A percentile compares a stretch with the other conserved stretches of the same genome.
Conservation (phyloP, 1,140 invertebrate species). For the Heterodera carotae region DNA sequence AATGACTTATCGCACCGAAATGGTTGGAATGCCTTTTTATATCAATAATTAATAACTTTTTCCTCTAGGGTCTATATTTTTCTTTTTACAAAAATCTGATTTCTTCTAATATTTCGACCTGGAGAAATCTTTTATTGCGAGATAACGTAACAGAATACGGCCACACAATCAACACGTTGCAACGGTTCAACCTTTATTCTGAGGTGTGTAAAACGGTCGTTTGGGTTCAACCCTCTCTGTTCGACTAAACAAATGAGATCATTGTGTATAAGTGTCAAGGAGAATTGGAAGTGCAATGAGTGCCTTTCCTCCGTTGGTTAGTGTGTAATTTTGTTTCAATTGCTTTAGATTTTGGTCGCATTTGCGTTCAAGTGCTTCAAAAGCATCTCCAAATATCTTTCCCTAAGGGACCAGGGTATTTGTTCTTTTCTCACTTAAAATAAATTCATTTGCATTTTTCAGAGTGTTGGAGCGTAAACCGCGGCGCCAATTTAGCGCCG, state of each 20-base stretch:
- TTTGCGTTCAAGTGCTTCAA: slow-evolving; percentile 70
- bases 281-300: too few relatives aligned
- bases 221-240: too few relatives aligned
- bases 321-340: slow-evolving; percentile 15
- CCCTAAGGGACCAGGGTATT: slow-evolving; percentile 58
- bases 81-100: slow-evolving; percentile 82
- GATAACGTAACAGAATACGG: slow-evolving; percentile 81
- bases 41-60: not conserved
- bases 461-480: slow-evolving; percentile 72
- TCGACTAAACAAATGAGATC: too few relatives aligned
- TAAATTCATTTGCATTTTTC: slow-evolving; percentile 1
- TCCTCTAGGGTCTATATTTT: slow-evolving; percentile 84
- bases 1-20: slow-evolving; percentile 70
- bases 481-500: slow-evolving; percentile 72
- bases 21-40: slow-evolving; percentile 63
- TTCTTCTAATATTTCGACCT: slow-evolving; percentile 72
- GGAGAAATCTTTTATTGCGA: slow-evolving; percentile 73
- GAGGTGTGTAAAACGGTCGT: slow-evolving; percentile 76
- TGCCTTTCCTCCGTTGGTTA: slow-evolving; percentile 13
- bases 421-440: not conserved
- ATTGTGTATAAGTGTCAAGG: too few relatives aligned
- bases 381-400: slow-evolving; percentile 65
- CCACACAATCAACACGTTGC: slow-evolving; percentile 77
- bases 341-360: slow-evolving; percentile 70
- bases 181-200: slow-evolving; percentile 80